These are phyloP conservation scores for Heteromormyrus szaboi DNA, from an alignment of 2,797 vertebrate genomes.

Conservation along the genomic window DNA sequence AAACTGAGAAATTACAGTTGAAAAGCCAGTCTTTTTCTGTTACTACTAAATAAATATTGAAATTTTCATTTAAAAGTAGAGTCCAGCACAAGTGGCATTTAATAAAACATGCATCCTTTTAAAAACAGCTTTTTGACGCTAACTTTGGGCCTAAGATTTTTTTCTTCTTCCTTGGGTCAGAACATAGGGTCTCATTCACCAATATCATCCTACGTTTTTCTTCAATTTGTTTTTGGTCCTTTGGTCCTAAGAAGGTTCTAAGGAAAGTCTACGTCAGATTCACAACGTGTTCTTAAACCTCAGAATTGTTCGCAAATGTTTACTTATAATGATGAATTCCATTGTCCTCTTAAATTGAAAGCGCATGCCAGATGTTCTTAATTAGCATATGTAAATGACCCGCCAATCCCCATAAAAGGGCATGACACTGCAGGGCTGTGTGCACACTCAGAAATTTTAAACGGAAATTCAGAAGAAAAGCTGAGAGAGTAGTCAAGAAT, in stretches of 20 bases:
- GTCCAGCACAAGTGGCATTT: neutral
- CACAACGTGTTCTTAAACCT: neutral
- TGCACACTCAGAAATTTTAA: neutral
- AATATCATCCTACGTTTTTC: neutral
- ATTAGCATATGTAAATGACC: neutral
- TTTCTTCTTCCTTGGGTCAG: neutral
- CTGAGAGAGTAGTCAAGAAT: neutral
- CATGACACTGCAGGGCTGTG: neutral
- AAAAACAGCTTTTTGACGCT: neutral
- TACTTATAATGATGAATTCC: neutral
- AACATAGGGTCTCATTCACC: neutral
- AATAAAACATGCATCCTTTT: neutral
- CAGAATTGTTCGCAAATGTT: neutral
- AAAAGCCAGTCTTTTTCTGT: neutral
- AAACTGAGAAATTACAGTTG: neutral
- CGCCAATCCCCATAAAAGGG: neutral
- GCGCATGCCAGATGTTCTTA: neutral
- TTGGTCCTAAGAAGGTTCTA: neutral
- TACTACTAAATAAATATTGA: neutral
- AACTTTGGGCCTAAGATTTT: neutral
- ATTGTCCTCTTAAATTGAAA: neutral
- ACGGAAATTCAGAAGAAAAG: neutral
- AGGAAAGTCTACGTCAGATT: neutral
- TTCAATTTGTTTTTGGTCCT: neutral
- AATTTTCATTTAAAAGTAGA: neutral